These are phyloP conservation scores for Acanthoscelides obtectus DNA, from an alignment of 2,888 invertebrate genomes.

Conservation along the genomic window DNA sequence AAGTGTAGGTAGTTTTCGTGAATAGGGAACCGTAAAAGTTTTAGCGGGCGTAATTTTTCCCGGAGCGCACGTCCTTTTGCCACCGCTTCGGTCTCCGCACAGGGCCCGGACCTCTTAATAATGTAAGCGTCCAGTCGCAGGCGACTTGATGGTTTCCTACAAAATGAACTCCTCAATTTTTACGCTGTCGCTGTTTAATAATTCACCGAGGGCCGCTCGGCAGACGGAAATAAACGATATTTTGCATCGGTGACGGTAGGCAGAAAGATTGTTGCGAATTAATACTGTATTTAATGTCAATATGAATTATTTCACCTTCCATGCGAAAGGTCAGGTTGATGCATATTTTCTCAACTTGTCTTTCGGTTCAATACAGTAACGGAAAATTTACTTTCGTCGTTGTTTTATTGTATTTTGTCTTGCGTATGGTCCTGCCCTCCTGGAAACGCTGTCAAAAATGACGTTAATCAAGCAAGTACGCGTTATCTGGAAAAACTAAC, in stretches of 20 bases:
- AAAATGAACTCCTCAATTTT: conserved; percentile 44
- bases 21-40: conserved; percentile 39
- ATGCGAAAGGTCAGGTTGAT: too few relatives aligned
- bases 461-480: too few relatives aligned
- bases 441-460: too few relatives aligned
- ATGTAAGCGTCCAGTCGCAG: conserved; percentile 40
- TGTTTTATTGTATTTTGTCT: too few relatives aligned
- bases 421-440: too few relatives aligned
- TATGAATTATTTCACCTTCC: too few relatives aligned
- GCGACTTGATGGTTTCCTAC: conserved; percentile 38
- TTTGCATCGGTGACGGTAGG: not conserved
- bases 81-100: conserved; percentile 14
- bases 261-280: not conserved
- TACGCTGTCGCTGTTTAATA: conserved; percentile 30
- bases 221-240: not conserved
- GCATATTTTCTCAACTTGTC: too few relatives aligned
- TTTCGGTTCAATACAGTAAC: too few relatives aligned
- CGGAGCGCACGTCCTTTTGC: conserved; percentile 29
- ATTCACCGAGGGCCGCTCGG: conserved; percentile 12
- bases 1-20: conserved; percentile 26
- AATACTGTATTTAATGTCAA: not conserved
- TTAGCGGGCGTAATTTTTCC: conserved; percentile 43
- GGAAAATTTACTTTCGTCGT: too few relatives aligned
- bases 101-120: conserved; percentile 33
- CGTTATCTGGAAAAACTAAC: too few relatives aligned